Percentiles rank a stretch among this genome's conserved stretches.
phyloP scores from a whole-genome alignment of 2,113 vertebrate species.

The Ictalurus furcatus region DNA sequence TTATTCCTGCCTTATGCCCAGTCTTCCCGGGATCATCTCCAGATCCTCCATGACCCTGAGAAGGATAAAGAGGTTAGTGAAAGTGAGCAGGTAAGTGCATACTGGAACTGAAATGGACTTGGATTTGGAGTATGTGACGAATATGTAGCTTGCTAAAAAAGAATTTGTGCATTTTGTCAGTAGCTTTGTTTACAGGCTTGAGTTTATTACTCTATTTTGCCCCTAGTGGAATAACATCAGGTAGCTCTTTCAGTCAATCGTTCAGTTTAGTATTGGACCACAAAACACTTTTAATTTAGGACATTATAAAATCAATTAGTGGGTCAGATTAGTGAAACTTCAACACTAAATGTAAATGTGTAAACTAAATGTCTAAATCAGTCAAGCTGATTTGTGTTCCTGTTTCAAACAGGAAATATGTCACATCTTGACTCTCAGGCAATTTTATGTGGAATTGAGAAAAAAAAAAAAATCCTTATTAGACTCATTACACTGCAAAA shows the following conservation, averaged over 20 bases:
- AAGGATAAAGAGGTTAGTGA: neutral
- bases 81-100: neutral
- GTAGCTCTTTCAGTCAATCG: neutral
- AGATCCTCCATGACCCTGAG: neutral
- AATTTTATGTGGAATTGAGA: neutral
- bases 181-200: neutral
- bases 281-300: neutral
- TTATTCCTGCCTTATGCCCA: neutral
- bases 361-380: too few species aligned
- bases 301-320: neutral
- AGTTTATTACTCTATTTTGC: neutral
- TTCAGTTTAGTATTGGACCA: neutral
- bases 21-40: too few species aligned
- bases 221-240: neutral
- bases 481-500: slow-evolving; percentile 67
- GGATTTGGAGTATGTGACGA: neutral
- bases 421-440: neutral
- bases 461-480: slow-evolving; percentile 61
- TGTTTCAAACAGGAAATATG: neutral
- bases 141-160: neutral
- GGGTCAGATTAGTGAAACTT: neutral
- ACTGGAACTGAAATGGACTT: neutral
- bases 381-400: too few species aligned
- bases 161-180: neutral
- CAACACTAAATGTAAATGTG: neutral